These are phyloP conservation scores for Lagodon rhomboides DNA, from an alignment of 2,797 vertebrate species.

Conservation along the genomic window DNA sequence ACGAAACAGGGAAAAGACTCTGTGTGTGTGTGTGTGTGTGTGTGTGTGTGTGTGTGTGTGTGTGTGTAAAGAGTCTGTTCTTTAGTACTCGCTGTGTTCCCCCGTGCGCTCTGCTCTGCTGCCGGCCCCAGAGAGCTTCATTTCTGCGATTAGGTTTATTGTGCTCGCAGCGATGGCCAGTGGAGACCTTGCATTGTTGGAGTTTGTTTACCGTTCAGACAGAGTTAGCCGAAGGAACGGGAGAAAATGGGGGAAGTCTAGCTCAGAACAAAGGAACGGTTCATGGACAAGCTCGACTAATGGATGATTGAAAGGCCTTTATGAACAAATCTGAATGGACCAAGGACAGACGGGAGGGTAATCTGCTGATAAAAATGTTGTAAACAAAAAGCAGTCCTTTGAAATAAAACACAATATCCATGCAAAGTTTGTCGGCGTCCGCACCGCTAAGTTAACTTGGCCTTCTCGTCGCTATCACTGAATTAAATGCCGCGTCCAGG, in stretches of 20 bases:
- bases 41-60: conserved; percentile 8
- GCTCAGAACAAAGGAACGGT: conserved; percentile 72
- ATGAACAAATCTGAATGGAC: conserved; percentile 71
- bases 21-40: conserved; percentile 16
- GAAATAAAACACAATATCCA: conserved; percentile 49
- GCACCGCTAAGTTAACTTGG: conserved; percentile 33
- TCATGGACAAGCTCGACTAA: conserved; percentile 77
- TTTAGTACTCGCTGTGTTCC: background rate
- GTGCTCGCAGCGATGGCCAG: conserved; percentile 61
- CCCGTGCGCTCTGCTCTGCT: conserved; percentile 23
- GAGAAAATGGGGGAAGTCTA: conserved; percentile 56
- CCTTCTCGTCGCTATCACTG: conserved; percentile 26
- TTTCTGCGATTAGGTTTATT: conserved; percentile 73
- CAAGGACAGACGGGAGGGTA: conserved; percentile 51
- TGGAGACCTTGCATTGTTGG: conserved; percentile 71
- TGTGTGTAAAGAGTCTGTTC: conserved; percentile 14
- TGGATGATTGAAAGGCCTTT: conserved; percentile 73
- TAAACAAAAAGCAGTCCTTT: conserved; percentile 48
- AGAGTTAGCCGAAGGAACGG: conserved; percentile 68
- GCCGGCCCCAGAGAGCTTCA: conserved; percentile 36
- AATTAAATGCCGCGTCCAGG: conserved; percentile 44
- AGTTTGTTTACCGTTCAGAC: conserved; percentile 75
- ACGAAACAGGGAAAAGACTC: conserved; percentile 33
- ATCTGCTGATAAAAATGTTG: conserved; percentile 47
- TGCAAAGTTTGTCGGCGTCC: conserved; percentile 27